Base-by-base conservation (phyloP, 2,113 vertebrate species). In the Chaenogobius annularis region DNA sequence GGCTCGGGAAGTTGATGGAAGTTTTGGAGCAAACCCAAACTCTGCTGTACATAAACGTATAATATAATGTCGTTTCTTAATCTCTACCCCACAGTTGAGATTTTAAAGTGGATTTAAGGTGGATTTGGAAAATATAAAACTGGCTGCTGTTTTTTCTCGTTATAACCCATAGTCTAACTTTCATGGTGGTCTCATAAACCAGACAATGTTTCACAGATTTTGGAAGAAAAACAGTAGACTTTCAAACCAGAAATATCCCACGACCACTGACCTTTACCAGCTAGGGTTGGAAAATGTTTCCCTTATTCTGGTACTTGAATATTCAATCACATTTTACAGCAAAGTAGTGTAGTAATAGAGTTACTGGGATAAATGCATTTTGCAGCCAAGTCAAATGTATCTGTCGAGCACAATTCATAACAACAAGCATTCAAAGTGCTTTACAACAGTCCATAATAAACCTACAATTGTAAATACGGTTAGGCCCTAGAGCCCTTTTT, bases 1-100 rank as follows among this genome's bases (percentile, higher is more conserved):
- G 70, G 52, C 52, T 31, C 20, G 19, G 1, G 35, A 20, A 44
- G 55, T 14, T 52, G 52, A 59, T 15, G 59, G 46, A 77, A 59
- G 65, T 68, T 64, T 50, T n/a, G 64, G 63, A 59, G 9, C 59
- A 2, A 15, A 35, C 58, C 50, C n/a, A 76, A 19, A 70, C 11
- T 58, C 56, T n/a, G 43, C 58, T 63, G 19, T 31, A 15, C 43
- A 19, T 63, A 10, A 54, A 44, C 31, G 43, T 73, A 44, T 20
- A 63, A 63, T 63, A 35, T 40, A 63, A 63, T n/a, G 35, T 14
- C 3, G 15, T 63, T n/a, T 31, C 58, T 35, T 17, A 63, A n/a
- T 63, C 61, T 40, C 35, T 37, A 9, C 61, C 17, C 35, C 35
- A n/a, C 35, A 40, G 15, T 40, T 12, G 1, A 40, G 35, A 17